Evolutionary conservation across 2,797 vertebrate species (phyloP).

Genomic region (Scyliorhinus canicula): DNA sequence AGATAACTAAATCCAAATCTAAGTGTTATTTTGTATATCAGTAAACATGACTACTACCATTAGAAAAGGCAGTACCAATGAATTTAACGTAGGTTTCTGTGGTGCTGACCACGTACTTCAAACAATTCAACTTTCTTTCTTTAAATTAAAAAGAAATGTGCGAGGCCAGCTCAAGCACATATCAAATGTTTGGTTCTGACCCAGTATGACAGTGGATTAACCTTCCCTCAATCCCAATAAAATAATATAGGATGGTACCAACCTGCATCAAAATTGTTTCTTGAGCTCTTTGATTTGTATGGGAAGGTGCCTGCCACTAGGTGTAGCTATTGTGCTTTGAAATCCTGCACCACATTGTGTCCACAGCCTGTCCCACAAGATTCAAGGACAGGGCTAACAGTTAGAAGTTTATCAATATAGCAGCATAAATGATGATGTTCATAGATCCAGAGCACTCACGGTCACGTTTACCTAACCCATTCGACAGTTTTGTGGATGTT

Average conservation of each 20-base stretch:
- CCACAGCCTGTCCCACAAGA: neutral
- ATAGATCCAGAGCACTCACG: neutral
- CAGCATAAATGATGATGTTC: neutral
- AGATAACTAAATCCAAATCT: neutral
- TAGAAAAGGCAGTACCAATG: neutral
- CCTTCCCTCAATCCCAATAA: conserved; percentile 3
- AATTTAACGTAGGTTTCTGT: neutral
- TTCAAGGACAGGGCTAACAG: neutral
- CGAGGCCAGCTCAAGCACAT: neutral
- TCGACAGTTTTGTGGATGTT: neutral
- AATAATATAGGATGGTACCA: neutral
- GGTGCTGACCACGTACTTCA: neutral
- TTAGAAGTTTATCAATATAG: neutral
- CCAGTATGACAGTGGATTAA: conserved; percentile 15
- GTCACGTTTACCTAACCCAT: neutral
- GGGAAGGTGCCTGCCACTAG: neutral
- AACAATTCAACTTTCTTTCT: conserved; percentile 1
- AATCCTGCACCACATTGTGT: neutral
- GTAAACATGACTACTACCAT: neutral
- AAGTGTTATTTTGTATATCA: conserved; percentile 13
- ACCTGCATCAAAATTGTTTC: neutral
- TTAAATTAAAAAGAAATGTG: neutral
- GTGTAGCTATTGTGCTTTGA: neutral
- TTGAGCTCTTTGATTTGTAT: neutral
- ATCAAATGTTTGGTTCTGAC: conserved; percentile 24